These are phyloP conservation scores for Drosophila kanekoi DNA, from an alignment of 2,888 invertebrate genomes.

Conservation along the genomic window DNA sequence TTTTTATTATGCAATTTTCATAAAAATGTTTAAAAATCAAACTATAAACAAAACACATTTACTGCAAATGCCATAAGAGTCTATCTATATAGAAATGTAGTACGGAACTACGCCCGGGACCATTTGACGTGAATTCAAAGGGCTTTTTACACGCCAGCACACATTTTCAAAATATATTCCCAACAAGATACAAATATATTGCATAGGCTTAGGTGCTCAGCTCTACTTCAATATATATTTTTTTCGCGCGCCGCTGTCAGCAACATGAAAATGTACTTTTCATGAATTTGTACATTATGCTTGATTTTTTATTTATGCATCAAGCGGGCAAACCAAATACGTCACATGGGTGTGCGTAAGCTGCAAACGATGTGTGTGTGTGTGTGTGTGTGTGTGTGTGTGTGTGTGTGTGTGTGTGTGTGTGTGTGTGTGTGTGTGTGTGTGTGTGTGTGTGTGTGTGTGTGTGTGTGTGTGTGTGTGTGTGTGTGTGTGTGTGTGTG, in stretches of 20 bases:
- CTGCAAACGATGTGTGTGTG: constrained; percentile 28
- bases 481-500: constrained; percentile 3
- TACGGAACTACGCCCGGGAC: neutral
- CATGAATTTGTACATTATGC: constrained; percentile 67
- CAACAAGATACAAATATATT: constrained; percentile 18
- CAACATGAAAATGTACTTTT: constrained; percentile 75
- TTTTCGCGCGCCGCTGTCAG: constrained; percentile 46
- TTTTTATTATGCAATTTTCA: no score
- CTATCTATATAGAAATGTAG: neutral
- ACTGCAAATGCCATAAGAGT: neutral
- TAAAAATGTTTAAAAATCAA: neutral
- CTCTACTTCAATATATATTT: constrained; percentile 22
- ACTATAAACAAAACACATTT: neutral
- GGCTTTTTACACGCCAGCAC: constrained; percentile 15
- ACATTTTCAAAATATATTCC: neutral
- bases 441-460: constrained; percentile 3
- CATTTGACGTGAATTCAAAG: constrained; percentile 31
- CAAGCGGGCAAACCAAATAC: constrained; percentile 65
- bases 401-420: constrained; percentile 3
- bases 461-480: neutral
- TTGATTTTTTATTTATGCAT: constrained; percentile 78
- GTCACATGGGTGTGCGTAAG: constrained; percentile 71
- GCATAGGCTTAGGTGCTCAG: constrained; percentile 62
- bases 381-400: neutral
- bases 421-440: neutral